Conservation (phyloP, 2,113 vertebrate genomes). For the Phocoena sinus region DNA sequence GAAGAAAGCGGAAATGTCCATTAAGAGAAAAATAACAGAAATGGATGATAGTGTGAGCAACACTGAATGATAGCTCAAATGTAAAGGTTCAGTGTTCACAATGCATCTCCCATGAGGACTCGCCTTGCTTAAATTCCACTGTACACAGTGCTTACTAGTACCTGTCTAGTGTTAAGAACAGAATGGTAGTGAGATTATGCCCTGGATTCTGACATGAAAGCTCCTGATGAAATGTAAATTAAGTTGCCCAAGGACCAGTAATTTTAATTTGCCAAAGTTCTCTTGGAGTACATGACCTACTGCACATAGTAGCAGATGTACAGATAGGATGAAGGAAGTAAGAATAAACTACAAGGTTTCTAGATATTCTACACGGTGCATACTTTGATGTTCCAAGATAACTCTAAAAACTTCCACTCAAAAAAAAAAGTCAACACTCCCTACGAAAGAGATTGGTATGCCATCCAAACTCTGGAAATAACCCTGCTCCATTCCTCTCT, state of each 20-base stretch:
- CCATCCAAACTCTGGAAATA: conserved; percentile 2
- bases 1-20: background rate
- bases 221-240: background rate
- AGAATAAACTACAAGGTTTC: background rate
- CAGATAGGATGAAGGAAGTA: background rate
- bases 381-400: background rate
- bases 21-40: background rate
- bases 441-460: background rate
- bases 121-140: background rate
- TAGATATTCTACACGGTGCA: background rate
- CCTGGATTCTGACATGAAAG: background rate
- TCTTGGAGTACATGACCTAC: background rate
- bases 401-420: background rate
- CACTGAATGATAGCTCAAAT: background rate
- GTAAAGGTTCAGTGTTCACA: background rate
- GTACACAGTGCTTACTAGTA: background rate
- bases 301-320: background rate
- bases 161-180: background rate
- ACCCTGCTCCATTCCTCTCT: background rate
- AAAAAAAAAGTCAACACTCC: background rate
- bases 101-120: background rate
- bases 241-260: background rate
- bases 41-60: background rate
- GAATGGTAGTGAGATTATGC: background rate
- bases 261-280: background rate